Evolutionary conservation across 2,797 vertebrate species (phyloP), one percentile per base, ranked within the genome.

Genomic region (Scolopax rusticola): DNA sequence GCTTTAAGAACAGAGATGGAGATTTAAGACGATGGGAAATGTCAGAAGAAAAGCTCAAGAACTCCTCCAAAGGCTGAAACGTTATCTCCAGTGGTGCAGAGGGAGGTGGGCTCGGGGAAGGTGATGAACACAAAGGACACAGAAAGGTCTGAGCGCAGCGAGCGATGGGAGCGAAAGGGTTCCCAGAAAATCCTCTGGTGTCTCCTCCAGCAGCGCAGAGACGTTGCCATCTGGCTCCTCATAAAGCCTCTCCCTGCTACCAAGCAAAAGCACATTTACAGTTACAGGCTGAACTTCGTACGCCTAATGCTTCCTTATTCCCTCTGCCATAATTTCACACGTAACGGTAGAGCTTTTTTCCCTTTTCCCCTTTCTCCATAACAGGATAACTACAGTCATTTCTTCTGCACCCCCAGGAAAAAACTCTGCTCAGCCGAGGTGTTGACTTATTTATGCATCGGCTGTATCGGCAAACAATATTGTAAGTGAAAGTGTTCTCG

Each of bases 241-340:
- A 14, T 6, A 28, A 28, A 30, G 21, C 75, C 20, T 5, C 30
- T 11, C 80, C 38, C 28, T 6, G 24, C 20, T n/a, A 4, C 24
- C 0, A 9, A 41, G 48, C 16, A 51, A 36, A 33, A 57, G 33
- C 21, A 9, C 14, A 0, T 12, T 36, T 18, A 7, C 4, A 15
- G 25, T 12, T 6, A 28, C 1, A 45, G 73, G 5, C 15, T 4
- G 2, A 45, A 5, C 18, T n/a, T 11, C 1, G 8, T 7, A 1
- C 0, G 0, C 8, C 12, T 47, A 21, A 2, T 1, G 0, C 33
- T 24, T 36, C 11, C 0, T 18, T 6, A 1, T 9, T 28, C 54
- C 30, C 65, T 15, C 32, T 0, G 6, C 1, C 10, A 7, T 5
- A 6, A 1, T 18, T 8, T 18, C 3, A 0, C 19, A 2, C 1